phyloP scores from a whole-genome alignment of 2,888 invertebrate species.

The Palloptera scutellata region DNA sequence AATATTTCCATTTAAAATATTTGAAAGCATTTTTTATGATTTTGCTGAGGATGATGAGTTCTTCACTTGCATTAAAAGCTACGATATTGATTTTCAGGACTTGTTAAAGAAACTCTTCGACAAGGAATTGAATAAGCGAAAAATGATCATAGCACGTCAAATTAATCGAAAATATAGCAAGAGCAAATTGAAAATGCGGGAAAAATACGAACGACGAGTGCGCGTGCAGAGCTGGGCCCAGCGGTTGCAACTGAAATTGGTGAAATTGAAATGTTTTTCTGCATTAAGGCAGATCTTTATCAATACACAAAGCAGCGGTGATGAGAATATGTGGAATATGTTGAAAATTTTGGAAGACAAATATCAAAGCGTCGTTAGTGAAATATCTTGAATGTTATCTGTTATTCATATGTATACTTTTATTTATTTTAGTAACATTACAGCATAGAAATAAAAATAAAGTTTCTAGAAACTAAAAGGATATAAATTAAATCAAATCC shows the following conservation, averaged over 20 bases:
- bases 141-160: constrained; percentile 34
- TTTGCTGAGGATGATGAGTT: constrained; percentile 36
- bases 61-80: constrained; percentile 27
- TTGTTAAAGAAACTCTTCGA: constrained; percentile 38
- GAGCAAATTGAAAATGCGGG: constrained; percentile 38
- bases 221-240: constrained; percentile 42
- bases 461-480: too few species aligned
- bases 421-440: too few species aligned
- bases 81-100: constrained; percentile 43
- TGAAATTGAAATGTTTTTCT: constrained; percentile 46
- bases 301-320: constrained; percentile 38
- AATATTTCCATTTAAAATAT: constrained; percentile 33
- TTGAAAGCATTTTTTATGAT: constrained; percentile 34
- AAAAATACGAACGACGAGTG: constrained; percentile 42
- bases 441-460: too few species aligned
- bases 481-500: too few species aligned
- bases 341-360: constrained; percentile 42
- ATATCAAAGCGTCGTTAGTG: constrained; percentile 37
- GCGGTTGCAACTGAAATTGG: constrained; percentile 43
- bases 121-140: constrained; percentile 31
- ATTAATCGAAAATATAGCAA: constrained; percentile 41
- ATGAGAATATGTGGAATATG: constrained; percentile 38
- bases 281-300: constrained; percentile 49
- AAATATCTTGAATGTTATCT: constrained; percentile 25
- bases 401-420: too few species aligned